These are phyloP conservation scores for Rhyacophila evoluta DNA, from an alignment of 2,888 invertebrate species.

Conservation along the genomic window DNA sequence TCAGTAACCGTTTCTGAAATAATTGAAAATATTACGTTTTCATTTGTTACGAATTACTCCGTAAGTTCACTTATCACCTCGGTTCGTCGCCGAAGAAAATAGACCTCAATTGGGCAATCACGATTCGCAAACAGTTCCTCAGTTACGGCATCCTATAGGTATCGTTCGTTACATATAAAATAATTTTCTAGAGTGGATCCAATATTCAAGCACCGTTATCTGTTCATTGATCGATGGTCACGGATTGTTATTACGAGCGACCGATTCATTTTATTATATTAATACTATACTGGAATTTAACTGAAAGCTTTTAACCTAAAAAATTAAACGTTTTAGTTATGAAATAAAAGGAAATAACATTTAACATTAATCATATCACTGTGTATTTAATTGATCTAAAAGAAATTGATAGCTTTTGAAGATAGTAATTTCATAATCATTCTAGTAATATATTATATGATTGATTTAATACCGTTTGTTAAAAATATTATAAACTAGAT, in stretches of 20 bases:
- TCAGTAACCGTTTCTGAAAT: not conserved
- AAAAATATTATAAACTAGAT: too few relatives aligned
- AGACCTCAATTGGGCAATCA: slow-evolving; percentile 38
- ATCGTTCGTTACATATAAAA: slow-evolving; percentile 27
- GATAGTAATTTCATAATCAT: too few relatives aligned
- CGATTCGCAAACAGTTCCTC: slow-evolving; percentile 41
- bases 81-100: slow-evolving; percentile 26
- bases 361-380: too few relatives aligned
- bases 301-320: slow-evolving; percentile 18
- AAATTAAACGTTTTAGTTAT: not conserved
- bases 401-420: too few relatives aligned
- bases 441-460: too few relatives aligned
- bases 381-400: too few relatives aligned
- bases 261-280: not conserved
- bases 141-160: not conserved
- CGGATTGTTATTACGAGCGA: not conserved
- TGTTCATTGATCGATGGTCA: slow-evolving; percentile 1
- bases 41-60: slow-evolving; percentile 20
- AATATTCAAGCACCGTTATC: not conserved
- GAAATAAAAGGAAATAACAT: too few relatives aligned
- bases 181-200: slow-evolving; percentile 15
- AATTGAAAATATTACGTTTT: not conserved
- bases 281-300: not conserved
- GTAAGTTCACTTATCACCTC: slow-evolving; percentile 32
- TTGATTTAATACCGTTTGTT: too few relatives aligned